Evolutionary conservation across 2,797 vertebrate genomes (phyloP), one percentile per base, ranked within the genome.

Genomic region (Ctenosaura bakeri): DNA sequence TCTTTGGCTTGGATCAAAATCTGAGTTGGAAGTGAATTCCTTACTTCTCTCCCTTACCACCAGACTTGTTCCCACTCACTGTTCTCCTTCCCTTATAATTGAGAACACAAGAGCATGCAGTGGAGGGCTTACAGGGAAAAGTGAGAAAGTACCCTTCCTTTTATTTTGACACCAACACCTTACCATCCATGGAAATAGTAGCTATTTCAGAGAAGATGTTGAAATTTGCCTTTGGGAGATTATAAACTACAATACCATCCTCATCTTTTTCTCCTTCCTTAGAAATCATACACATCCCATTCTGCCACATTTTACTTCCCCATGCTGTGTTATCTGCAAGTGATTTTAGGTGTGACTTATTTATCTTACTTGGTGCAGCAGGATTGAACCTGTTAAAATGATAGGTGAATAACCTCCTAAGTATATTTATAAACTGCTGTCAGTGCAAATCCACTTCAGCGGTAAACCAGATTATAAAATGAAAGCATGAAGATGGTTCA

Each of bases 401-500:
- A 46, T 76, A 71, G 64, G 35, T 82, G 84, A 90, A 81, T 86
- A 83, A 69, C 42, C 71, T 83, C 83, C 54, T 81, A 76, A 83
- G 62, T 46, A 46, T 82, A 83, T 87, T 64, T 22, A 91, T 14
- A 10, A 90, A 29, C 52, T 74, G 59, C 64, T 69, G 1, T 42
- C 66, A 80, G 56, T 79, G 35, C 8, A 89, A 52, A 87, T 88
- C 18, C 3, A 90, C 16, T 89, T 90, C 64, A 86, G 90, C 89
- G 32, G 0, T 20, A 81, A 92, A 92, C 35, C 0, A 78, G 42
- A 46, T 76, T 90, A 89, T 91, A 80, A 88, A 89, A 86, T 62
- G 87, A 94, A 74, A 87, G 2, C n/a, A 81, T 77, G n/a, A 91
- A 71, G 66, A 42, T 84, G 85, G 18, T 90, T 92, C 56, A 88